Conservation (phyloP, 2,113 vertebrate genomes). For the Colinus virginianus region DNA sequence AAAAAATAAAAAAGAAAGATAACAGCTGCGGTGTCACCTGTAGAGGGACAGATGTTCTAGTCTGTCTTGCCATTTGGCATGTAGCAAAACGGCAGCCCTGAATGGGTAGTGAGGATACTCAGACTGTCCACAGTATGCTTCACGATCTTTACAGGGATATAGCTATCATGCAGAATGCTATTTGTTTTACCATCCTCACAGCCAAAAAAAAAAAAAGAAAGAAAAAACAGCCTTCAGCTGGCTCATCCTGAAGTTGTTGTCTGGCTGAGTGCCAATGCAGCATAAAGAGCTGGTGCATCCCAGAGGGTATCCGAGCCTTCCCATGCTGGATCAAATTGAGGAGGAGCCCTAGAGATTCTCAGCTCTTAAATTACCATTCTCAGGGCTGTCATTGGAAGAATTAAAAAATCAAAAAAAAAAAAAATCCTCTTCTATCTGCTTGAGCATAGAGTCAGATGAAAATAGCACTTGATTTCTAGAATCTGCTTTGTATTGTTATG, state of each 20-base stretch:
- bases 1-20: not conserved
- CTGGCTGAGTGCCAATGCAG: not conserved
- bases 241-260: not conserved
- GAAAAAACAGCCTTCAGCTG: not conserved
- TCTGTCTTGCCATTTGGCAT: not conserved
- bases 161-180: not conserved
- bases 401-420: not conserved
- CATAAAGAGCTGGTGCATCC: not conserved
- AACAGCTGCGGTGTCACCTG: not conserved
- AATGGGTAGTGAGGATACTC: not conserved
- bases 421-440: not conserved
- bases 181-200: not conserved
- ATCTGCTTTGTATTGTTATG: not conserved
- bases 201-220: not conserved
- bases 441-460: not conserved
- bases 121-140: not conserved
- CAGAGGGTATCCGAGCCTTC: not conserved
- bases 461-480: not conserved
- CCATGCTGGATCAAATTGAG: not conserved
- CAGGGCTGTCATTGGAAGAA: not conserved
- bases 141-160: too few species aligned
- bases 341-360: not conserved
- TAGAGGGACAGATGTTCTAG: not conserved
- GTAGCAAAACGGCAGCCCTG: not conserved
- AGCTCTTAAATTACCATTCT: not conserved